Percentiles rank a stretch among this genome's conserved stretches.
Conservation (phyloP, 2,113 vertebrate genomes). For the Dunckerocampus dactyliophorus region DNA sequence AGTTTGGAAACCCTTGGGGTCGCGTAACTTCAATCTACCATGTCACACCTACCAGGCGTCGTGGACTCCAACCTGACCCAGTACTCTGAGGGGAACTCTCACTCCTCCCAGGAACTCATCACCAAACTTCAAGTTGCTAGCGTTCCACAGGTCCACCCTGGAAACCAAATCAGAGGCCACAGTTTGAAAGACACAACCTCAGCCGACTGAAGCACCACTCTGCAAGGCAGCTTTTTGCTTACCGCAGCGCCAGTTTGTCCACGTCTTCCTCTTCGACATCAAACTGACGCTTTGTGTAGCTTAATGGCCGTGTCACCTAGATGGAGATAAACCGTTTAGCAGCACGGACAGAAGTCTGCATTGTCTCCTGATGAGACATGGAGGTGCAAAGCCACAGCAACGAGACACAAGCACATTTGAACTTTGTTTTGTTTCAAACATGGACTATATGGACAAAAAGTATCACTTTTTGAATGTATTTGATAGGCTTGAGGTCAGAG, state of each 20-base stretch:
- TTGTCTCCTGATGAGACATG: not conserved
- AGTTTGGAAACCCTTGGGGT: not conserved
- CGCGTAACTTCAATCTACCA: too few relatives aligned
- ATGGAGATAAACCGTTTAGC: not conserved
- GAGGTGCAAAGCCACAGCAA: too few relatives aligned
- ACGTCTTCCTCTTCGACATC: slow-evolving; percentile 98
- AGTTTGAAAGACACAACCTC: not conserved
- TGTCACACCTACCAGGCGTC: slow-evolving; percentile 86
- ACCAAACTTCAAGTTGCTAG: slow-evolving; percentile 96
- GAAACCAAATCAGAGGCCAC: slow-evolving; percentile 14
- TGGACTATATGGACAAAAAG: too few relatives aligned
- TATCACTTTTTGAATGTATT: too few relatives aligned
- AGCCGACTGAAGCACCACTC: not conserved
- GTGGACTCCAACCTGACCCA: slow-evolving; percentile 83
- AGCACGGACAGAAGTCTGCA: too few relatives aligned
- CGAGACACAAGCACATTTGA: too few relatives aligned
- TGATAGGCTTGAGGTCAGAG: not conserved
- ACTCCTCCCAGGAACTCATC: slow-evolving; percentile 95
- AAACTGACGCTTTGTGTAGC: slow-evolving; percentile 93
- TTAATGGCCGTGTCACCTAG: slow-evolving; percentile 90
- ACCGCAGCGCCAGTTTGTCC: slow-evolving; percentile 96
- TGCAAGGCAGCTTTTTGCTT: slow-evolving; percentile 8
- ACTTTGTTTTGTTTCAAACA: not conserved
- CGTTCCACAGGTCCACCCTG: slow-evolving; percentile 96
- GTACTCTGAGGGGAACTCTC: slow-evolving; percentile 83